Base-by-base conservation (phyloP, 1,140 invertebrate genomes). In the Drosophila kohkoa region DNA sequence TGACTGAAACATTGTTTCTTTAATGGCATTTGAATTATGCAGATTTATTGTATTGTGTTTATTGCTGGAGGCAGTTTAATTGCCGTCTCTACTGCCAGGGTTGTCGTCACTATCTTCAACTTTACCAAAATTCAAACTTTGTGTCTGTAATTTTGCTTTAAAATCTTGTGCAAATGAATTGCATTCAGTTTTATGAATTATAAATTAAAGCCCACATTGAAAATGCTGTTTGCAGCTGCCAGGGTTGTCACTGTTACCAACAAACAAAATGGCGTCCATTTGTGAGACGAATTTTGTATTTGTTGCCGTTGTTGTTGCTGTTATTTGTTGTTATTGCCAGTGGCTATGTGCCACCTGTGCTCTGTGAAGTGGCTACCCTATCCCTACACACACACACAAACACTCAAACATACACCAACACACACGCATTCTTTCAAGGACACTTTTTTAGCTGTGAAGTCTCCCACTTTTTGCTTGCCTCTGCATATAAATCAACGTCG, bases 321-420 rank as follows among this genome's bases (percentile, higher is more conserved):
- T 59, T 64, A 54, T 75, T 65, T 65, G 51, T 70, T 62, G 68
- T 38, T 49, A n/a, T 51, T 71, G 68, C 78, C 66, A 15, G 38
- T 35, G 64, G 82, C 82, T 86, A 68, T 86, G 83, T 81, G 82
- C 79, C 82, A 86, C 82, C 82, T 85, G 82, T 87, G 46, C 65
- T 63, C 72, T 43, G 13, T 15, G 32, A 49, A 62, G 57, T 43
- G 35, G 48, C 60, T 38, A 20, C 60, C 2, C 54, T 25, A 13
- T 8, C 13, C 10, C 13, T 13, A 7, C 32, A 7, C 48, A 10
- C 32, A 25, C 48, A 43, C 20, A 46, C 30, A 45, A 41, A 49
- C 10, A n/a, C 43, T 46, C 2, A 13, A n/a, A n/a, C 15, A 63
- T 8, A 46, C 49, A 45, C 38, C 57, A 43, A 32, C 28, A 16